Evolutionary conservation across 2,113 vertebrate species (phyloP).

Genomic region (Psammodynastes pulverulentus): DNA sequence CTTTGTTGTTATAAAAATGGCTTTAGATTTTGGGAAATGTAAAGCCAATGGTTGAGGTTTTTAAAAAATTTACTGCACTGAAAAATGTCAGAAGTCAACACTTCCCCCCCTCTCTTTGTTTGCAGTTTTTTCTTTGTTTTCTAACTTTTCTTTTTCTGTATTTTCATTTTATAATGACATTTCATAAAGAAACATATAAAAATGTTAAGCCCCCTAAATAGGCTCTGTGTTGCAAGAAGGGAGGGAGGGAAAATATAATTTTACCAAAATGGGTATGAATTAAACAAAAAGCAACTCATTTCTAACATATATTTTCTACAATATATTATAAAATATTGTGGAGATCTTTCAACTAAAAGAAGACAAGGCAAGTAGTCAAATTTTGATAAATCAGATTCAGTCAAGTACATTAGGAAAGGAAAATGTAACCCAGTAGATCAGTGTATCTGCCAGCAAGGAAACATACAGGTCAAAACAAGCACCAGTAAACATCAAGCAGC

Average conservation of each 20-base stretch:
- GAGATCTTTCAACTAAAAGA: not conserved
- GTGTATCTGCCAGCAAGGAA: not conserved
- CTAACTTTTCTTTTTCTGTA: not conserved
- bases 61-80: not conserved
- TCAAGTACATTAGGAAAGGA: not conserved
- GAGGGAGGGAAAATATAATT: not conserved
- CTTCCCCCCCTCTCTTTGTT: not conserved
- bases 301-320: not conserved
- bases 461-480: not conserved
- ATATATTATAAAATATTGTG: not conserved
- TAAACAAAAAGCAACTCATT: not conserved
- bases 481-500: not conserved
- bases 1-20: not conserved
- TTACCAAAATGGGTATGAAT: not conserved
- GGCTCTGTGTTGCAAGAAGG: not conserved
- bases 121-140: not conserved
- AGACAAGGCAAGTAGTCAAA: not conserved
- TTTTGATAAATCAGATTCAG: not conserved
- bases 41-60: not conserved
- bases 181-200: not conserved
- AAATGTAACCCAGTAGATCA: not conserved
- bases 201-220: not conserved
- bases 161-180: not conserved
- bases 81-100: not conserved
- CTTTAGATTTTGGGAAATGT: not conserved